Evolutionary conservation across 2,797 vertebrate genomes (phyloP), one percentile per base, ranked within the genome.

Genomic region (Falco naumanni): DNA sequence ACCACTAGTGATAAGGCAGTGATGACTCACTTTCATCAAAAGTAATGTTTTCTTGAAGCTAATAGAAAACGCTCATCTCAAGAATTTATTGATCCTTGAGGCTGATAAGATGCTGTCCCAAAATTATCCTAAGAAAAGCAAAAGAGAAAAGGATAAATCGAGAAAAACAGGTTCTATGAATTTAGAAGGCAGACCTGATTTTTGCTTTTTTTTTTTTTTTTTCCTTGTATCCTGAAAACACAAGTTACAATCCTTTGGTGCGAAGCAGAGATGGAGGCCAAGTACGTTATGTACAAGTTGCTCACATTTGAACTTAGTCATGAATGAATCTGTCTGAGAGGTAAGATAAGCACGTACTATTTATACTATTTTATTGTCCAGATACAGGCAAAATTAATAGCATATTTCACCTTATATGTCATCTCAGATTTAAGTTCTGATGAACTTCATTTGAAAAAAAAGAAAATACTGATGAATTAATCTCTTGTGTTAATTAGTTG

Each of bases 91-190:
- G 47, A n/a, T 74, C 24, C 34, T 66, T 83, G 28, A 59, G 43
- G 56, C 51, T 79, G 59, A 11, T 45, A 56, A 33, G 34, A n/a
- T 71, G 13, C n/a, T 89, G 16, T 75, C 60, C 57, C 54, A 54
- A 47, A 82, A 50, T 7, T 69, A 9, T 41, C 34, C 21, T 83
- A 59, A 63, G 34, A 61, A 78, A 84, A 34, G 4, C 25, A 31
- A 37, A 77, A 4, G 33, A 50, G 8, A 74, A 56, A 48, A 79
- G 24, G 16, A 61, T 18, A 78, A 80, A 39, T 66, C 2, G 8
- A 60, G 47, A 28, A 57, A 78, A 79, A n/a, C 6, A 48, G 16
- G 3, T 37, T 59, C 11, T 37, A 48, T 0, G 0, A 41, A 45
- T 80, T 77, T 59, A 64, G 45, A 80, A 84, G 16, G 9, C n/a